Percentiles rank a stretch among this genome's conserved stretches.
Conservation (phyloP, 2,888 invertebrate species). For the Leucania comma region DNA sequence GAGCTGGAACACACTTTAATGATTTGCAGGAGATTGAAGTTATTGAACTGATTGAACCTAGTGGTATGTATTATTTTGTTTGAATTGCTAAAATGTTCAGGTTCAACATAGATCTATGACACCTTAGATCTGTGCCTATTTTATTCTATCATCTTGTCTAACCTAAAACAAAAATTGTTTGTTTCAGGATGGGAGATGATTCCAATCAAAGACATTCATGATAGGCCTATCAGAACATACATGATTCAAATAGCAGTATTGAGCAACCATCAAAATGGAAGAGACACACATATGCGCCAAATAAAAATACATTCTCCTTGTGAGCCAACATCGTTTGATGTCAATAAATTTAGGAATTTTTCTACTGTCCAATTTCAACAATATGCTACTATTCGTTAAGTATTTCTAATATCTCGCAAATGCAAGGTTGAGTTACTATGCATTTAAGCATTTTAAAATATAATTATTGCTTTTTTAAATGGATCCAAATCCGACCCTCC, state of each 20-base stretch:
- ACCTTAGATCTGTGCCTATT: too few relatives aligned
- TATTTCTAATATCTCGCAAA: not conserved
- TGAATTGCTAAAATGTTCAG: not conserved
- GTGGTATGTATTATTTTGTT: slow-evolving; percentile 86
- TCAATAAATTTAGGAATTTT: slow-evolving; percentile 94
- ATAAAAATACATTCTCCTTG: slow-evolving; percentile 98
- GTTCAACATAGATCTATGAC: not conserved
- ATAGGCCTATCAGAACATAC: slow-evolving; percentile 97
- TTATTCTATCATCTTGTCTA: slow-evolving; percentile 7
- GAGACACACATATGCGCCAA: slow-evolving; percentile 99
- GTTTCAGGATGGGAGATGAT: slow-evolving; percentile 97
- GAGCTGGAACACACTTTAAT: slow-evolving; percentile 98
- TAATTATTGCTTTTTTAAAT: not conserved
- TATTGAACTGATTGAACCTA: slow-evolving; percentile 97
- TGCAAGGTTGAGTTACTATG: not conserved
- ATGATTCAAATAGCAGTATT: slow-evolving; percentile 99
- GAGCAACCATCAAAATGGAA: slow-evolving; percentile 99
- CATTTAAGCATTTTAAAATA: not conserved
- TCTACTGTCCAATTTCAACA: slow-evolving; percentile 95
- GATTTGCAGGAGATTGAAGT: slow-evolving; percentile 99
- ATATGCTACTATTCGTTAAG: slow-evolving; percentile 95
- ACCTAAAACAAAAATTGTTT: not conserved
- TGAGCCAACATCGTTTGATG: slow-evolving; percentile 92
- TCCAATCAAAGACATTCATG: slow-evolving; percentile 96
- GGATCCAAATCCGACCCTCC: not conserved